A percentile compares a stretch with the other conserved stretches of the same genome.
Conservation (phyloP, 1,140 invertebrate genomes). For the Diorhabda sublineata region DNA sequence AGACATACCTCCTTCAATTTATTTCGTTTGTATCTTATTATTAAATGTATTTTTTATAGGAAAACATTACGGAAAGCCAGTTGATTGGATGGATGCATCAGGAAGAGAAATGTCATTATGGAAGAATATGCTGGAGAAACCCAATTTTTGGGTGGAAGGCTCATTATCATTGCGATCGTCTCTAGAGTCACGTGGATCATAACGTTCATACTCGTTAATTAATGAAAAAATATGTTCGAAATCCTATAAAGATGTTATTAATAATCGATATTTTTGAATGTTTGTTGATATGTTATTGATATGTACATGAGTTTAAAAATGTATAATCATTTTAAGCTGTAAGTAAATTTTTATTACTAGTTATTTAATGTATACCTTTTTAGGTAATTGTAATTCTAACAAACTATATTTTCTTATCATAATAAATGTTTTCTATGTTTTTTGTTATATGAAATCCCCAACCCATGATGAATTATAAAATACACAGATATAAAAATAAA, state of each 20-base stretch:
- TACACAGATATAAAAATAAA: no score
- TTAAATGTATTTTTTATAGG: constrained; percentile 55
- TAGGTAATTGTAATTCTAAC: constrained; percentile 31
- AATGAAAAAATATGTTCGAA: not conserved
- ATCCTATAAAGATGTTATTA: constrained; percentile 10
- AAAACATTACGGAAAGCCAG: constrained; percentile 75
- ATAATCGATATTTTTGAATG: constrained; percentile 20
- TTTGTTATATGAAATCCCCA: not conserved
- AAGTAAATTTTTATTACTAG: constrained; percentile 38
- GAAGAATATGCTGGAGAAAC: constrained; percentile 90
- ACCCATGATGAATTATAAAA: not conserved
- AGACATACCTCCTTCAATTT: no score
- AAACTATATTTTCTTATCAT: constrained; percentile 35
- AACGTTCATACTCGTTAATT: constrained; percentile 17
- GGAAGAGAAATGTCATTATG: constrained; percentile 87
- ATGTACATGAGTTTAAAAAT: constrained; percentile 32
- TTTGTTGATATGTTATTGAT: constrained; percentile 23
- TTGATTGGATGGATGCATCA: constrained; percentile 93
- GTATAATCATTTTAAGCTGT: constrained; percentile 33
- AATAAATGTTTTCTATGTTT: constrained; percentile 24
- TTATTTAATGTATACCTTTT: constrained; percentile 35
- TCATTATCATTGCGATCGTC: constrained; percentile 78
- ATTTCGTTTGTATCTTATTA: no score
- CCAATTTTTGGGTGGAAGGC: constrained; percentile 94
- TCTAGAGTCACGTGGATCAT: constrained; percentile 57